Evolutionary conservation across 2,113 vertebrate species (phyloP), one percentile per base, ranked within the genome.

Genomic region (Entomyzon cyanotis): DNA sequence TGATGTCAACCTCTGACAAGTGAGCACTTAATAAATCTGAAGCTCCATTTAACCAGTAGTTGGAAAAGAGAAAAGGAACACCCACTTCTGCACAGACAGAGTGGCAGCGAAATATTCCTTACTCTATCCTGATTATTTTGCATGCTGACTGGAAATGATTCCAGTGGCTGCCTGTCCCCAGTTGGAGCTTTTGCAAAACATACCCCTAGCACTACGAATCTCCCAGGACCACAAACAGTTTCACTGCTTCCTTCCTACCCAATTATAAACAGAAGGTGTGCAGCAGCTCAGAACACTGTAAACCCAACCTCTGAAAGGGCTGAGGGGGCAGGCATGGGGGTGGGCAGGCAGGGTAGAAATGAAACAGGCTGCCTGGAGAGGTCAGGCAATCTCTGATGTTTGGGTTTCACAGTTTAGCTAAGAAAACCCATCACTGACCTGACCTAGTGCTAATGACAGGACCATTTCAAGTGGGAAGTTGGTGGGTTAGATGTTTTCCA

Each of bases 311-410:
- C 35, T 63, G 44, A 42, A 18, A 70, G 24, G 16, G 18, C 15
- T 27, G 3, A 53, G 20, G 33, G 7, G 6, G 7, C 37, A 86
- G 30, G 22, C 14, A 21, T 28, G 2, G 10, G 12, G 11, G 3
- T 3, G n/a, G 12, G 20, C 1, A 1, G 23, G 52, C 47, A 55
- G 49, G 25, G 12, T 37, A 69, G 28, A 50, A 46, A 30, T 0
- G 0, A 27, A 85, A 78, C 16, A 82, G 17, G 33, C 7, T 74
- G 21, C 23, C 13, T 0, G 0, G n/a, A 55, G 17, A 81, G 10
- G 9, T 41, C 13, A 53, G 31, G 31, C 30, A 85, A 42, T 15
- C n/a, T 33, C 41, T 42, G 33, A 49, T 39, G 17, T 12, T 47
- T 16, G 39, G 7, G 3, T 75, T 77, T 68, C 49, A 55, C 5